A percentile compares a stretch with the other conserved stretches of the same genome.
phyloP scores from a whole-genome alignment of 2,797 vertebrate genomes.

The Salmo trutta region DNA sequence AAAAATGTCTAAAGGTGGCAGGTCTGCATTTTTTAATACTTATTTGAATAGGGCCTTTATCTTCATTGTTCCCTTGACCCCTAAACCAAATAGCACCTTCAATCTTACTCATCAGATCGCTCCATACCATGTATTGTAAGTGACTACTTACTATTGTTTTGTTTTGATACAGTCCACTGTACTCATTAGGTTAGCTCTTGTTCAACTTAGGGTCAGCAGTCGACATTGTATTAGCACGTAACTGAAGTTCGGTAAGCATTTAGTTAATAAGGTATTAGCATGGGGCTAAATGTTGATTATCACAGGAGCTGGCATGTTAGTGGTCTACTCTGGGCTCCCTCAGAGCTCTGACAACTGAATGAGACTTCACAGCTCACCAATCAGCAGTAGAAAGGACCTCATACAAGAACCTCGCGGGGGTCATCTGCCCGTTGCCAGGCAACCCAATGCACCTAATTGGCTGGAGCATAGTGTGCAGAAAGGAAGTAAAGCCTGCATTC shows the following conservation, averaged over 20 bases:
- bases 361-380: not conserved
- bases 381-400: not conserved
- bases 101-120: no score
- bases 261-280: not conserved
- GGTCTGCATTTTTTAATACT: no score
- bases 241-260: not conserved
- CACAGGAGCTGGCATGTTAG: not conserved
- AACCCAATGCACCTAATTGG: conserved; percentile 33
- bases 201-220: not conserved
- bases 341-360: not conserved
- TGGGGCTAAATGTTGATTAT: not conserved
- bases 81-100: no score
- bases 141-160: not conserved
- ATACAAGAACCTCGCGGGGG: conserved; percentile 8
- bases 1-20: no score
- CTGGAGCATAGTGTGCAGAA: conserved; percentile 31
- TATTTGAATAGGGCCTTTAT: no score
- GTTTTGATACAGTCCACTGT: not conserved
- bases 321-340: not conserved
- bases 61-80: no score
- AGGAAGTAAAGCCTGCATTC: conserved; percentile 37
- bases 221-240: not conserved
- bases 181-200: not conserved
- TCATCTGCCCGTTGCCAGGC: conserved; percentile 10
- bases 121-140: no score